Evolutionary conservation across 1,140 invertebrate species (phyloP).

Genomic region (Trichogramma pretiosum): DNA sequence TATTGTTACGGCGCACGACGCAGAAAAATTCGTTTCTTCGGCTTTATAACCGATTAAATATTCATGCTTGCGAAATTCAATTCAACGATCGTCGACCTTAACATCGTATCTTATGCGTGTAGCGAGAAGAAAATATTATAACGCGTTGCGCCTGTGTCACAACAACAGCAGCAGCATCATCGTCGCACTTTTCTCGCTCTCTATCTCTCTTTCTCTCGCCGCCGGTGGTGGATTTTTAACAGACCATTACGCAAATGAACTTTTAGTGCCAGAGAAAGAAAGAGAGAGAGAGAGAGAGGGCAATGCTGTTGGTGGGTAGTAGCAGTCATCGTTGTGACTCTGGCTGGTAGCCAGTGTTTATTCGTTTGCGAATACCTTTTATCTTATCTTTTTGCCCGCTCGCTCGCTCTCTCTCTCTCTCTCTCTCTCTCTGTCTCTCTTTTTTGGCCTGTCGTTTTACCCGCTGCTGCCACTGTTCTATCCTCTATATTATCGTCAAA

Average conservation of each 20-base stretch:
- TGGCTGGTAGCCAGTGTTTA: conserved; percentile 30
- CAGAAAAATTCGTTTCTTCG: no score
- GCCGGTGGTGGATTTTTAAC: conserved; percentile 28
- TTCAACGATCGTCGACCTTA: conserved; percentile 13
- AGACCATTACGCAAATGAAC: conserved; percentile 35
- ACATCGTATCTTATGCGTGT: background rate
- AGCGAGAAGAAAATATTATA: background rate
- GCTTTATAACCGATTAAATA: no score
- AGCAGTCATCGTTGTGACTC: conserved; percentile 19
- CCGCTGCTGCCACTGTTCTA: background rate
- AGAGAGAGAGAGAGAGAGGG: no score
- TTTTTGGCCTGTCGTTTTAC: background rate
- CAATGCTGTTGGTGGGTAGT: conserved; percentile 23
- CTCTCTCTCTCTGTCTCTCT: no score
- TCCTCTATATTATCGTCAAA: background rate
- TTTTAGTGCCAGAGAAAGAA: conserved; percentile 30
- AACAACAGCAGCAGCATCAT: no score
- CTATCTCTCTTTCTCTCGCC: no score
- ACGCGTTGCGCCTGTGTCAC: background rate
- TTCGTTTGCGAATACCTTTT: conserved; percentile 24
- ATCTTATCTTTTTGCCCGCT: conserved; percentile 15
- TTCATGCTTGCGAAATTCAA: no score
- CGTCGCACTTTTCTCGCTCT: no score
- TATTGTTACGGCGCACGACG: no score
- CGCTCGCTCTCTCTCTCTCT: no score